Evolutionary conservation across 2,888 invertebrate genomes (phyloP), one percentile per base, ranked within the genome.

Genomic region (Aplocera efformata): DNA sequence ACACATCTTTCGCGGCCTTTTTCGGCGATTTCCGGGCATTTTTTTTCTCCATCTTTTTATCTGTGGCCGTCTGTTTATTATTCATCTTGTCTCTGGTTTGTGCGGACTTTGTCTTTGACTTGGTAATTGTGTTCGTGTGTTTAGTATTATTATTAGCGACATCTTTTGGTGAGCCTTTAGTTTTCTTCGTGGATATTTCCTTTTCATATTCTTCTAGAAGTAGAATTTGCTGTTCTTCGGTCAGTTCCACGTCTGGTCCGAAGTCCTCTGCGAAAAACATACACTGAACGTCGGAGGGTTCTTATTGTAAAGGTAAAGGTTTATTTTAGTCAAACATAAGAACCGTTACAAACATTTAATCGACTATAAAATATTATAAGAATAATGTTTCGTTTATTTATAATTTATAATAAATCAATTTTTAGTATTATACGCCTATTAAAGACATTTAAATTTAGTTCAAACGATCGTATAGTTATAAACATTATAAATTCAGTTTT

Each of bases 181-280:
- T 67, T 38, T 89, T 89, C 50, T 89, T 86, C 10, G 72, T 69
- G 0, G 82, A 66, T 24, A 90, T 91, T 71, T 93, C 93, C 43
- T 85, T 90, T 67, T 93, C 93, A 67, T 93, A 93, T 63, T 92
- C 91, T 62, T 92, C 90, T 59, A 93, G 74, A 36, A 93, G 81
- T 58, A 92, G 77, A 3, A 84, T 92, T 68, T 93, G 93, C 61
- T 93, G 91, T 74, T 93, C 93, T 73, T 93, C 93, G 3, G 93
- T 90, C 37, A 93, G 74, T 73, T 93, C 92, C 41, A 92, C 88
- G 69, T 91, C 90, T 55, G 88, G 78, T 25, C 90, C 89, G 77
- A 92, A 92, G 69, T 92, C 92, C 79, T 91, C 92, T 90, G 81
- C 53, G 83, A 76, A 66, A 46, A 45, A 11, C 32, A 38, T 34